Evolutionary conservation across 2,888 invertebrate species (phyloP).

Genomic region (Agonopterix subpropinquella): DNA sequence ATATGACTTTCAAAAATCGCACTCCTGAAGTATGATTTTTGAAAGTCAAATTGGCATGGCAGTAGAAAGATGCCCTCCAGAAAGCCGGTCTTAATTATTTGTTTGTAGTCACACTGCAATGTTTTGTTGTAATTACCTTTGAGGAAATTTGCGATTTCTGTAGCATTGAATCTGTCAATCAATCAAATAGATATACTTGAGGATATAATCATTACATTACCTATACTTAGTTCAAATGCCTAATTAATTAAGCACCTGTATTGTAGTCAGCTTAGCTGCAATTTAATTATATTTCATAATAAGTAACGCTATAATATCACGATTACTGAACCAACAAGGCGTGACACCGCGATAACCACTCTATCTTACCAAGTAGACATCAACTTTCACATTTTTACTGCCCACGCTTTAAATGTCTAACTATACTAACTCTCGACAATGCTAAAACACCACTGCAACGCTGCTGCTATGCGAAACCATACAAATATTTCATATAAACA

Average conservation of each 20-base stretch:
- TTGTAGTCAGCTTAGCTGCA: not conserved
- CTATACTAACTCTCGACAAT: not conserved
- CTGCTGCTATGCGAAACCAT: slow-evolving; percentile 15
- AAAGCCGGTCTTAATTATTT: too few relatives aligned
- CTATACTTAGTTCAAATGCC: not conserved
- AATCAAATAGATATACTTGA: too few relatives aligned
- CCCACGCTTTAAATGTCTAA: slow-evolving; percentile 1
- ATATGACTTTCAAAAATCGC: too few relatives aligned
- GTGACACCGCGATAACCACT: slow-evolving; percentile 33
- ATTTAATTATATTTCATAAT: not conserved
- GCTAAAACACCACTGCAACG: slow-evolving; percentile 6
- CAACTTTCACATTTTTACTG: slow-evolving; percentile 53
- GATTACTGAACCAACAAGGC: slow-evolving; percentile 27
- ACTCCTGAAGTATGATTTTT: too few relatives aligned
- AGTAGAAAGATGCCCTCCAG: too few relatives aligned
- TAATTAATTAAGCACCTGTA: not conserved
- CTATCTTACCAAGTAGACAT: slow-evolving; percentile 21
- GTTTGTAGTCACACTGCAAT: too few relatives aligned
- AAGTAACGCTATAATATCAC: slow-evolving; percentile 21
- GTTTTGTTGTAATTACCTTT: too few relatives aligned
- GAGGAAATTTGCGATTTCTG: too few relatives aligned
- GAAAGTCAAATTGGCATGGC: too few relatives aligned
- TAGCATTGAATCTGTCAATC: too few relatives aligned
- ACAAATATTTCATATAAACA: slow-evolving; percentile 23
- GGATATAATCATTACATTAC: not conserved